These are phyloP conservation scores for Mactra quadrangularis DNA, from an alignment of 1,140 invertebrate genomes.

Conservation along the genomic window DNA sequence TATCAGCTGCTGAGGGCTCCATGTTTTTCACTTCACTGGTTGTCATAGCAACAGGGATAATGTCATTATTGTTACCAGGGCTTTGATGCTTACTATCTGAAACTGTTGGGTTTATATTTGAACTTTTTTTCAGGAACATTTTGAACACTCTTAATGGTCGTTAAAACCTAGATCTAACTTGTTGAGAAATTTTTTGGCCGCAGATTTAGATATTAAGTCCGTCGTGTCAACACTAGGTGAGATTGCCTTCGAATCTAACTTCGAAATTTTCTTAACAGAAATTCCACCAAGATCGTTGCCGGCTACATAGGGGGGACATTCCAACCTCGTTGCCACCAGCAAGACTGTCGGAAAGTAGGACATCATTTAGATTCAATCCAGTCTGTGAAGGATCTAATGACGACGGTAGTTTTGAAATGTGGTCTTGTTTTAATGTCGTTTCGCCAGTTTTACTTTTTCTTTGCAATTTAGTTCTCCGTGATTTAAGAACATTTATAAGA, in stretches of 20 bases:
- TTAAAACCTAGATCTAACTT: too few species aligned
- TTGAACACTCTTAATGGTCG: too few species aligned
- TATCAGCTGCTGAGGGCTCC: neutral
- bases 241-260: neutral
- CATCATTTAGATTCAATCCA: conserved; percentile 7
- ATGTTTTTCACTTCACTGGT: neutral
- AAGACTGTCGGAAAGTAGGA: neutral
- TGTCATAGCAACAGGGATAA: neutral
- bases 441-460: too few species aligned
- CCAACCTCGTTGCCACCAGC: neutral
- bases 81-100: too few species aligned
- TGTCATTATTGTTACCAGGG: neutral
- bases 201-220: neutral
- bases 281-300: conserved; percentile 47
- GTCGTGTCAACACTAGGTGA: neutral
- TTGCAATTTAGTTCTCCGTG: too few species aligned
- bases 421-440: too few species aligned
- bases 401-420: too few species aligned
- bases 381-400: too few species aligned
- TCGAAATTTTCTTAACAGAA: conserved; percentile 21
- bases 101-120: too few species aligned
- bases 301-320: conserved; percentile 14
- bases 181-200: too few species aligned
- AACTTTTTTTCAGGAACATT: too few species aligned
- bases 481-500: too few species aligned